Base-by-base conservation (phyloP, 2,113 vertebrate genomes). In the Alces alces region DNA sequence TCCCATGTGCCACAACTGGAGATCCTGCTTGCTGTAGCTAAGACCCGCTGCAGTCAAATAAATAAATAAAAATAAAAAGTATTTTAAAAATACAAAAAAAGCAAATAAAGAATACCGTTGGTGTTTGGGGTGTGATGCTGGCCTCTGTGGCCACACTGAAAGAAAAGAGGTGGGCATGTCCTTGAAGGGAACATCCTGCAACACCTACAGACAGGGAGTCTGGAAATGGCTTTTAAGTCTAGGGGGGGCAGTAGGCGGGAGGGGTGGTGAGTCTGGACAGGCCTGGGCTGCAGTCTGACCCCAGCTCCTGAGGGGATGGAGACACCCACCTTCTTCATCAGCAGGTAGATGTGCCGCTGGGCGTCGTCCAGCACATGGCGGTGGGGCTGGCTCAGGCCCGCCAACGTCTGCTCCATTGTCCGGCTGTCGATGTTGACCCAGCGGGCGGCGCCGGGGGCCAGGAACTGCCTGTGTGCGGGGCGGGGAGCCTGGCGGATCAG, bases 371-470 rank as follows among this genome's bases (percentile, higher is more conserved):
- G 98, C 85, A 99, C 99, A 1, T 99, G 99, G 92, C 99, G 99
- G 86, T 99, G 99, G 0, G 99, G 99, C 0, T 39, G 98, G 97
- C 98, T 98, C 96, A 99, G 99, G 36, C 99, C 99, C 86, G 99
- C 98, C 86, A 99, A 98, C 0, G 99, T 99, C 96, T 98, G 97
- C 97, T 99, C 99, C 99, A 99, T 99, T 0, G 99, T 99, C 97
- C 99, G 99, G 89, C 99, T 99, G 98, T 99, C 99, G 0, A 99
- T 99, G 98, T 99, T 99, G 97, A 99, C 99, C 99, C 99, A 99
- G 25, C 98, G 99, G 0, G 99, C 98, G 2, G 99, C 99, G 3
- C 99, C 99, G 0, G 99, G 99, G 1, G 99, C 99, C 98, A 99
- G 98, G 98, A 99, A 99, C 80, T 99, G 99, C 97, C 99, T 99